These are phyloP conservation scores for Thalassoma bifasciatum DNA, from an alignment of 2,113 vertebrate genomes.

Conservation along the genomic window DNA sequence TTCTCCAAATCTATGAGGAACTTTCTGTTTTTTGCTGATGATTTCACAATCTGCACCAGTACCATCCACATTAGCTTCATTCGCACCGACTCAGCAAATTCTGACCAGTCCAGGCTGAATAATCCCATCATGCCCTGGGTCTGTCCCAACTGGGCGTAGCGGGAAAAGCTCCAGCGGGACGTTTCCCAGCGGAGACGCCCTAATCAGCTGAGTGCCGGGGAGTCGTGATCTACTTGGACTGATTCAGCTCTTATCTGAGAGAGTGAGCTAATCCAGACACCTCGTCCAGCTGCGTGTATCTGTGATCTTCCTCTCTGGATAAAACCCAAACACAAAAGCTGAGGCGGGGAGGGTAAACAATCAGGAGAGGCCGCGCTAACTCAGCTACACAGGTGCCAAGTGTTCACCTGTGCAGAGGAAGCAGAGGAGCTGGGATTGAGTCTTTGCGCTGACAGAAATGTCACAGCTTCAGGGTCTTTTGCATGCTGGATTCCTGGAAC, in stretches of 20 bases:
- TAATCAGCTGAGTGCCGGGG: too few species aligned
- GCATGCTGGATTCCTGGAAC: too few species aligned
- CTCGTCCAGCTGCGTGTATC: not conserved
- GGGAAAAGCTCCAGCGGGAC: not conserved
- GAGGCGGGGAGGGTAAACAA: not conserved
- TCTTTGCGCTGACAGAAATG: too few species aligned
- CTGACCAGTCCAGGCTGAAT: not conserved
- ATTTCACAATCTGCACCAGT: not conserved
- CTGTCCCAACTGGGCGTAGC: not conserved
- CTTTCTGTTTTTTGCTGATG: too few species aligned
- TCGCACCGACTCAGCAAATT: not conserved
- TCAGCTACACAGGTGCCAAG: too few species aligned
- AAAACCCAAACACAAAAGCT: not conserved
- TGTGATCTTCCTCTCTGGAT: not conserved
- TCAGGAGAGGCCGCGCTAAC: too few species aligned
- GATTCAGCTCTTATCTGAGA: not conserved
- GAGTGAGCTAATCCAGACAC: not conserved
- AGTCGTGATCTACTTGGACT: not conserved
- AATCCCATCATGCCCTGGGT: not conserved
- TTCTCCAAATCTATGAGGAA: too few species aligned
- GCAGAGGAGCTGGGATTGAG: too few species aligned
- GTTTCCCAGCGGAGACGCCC: too few species aligned
- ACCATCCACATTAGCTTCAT: not conserved
- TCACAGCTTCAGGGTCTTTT: too few species aligned
- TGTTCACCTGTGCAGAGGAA: too few species aligned